Evolutionary conservation across 2,113 vertebrate genomes (phyloP).

Genomic region (Cryptomyrus ogoouensis): DNA sequence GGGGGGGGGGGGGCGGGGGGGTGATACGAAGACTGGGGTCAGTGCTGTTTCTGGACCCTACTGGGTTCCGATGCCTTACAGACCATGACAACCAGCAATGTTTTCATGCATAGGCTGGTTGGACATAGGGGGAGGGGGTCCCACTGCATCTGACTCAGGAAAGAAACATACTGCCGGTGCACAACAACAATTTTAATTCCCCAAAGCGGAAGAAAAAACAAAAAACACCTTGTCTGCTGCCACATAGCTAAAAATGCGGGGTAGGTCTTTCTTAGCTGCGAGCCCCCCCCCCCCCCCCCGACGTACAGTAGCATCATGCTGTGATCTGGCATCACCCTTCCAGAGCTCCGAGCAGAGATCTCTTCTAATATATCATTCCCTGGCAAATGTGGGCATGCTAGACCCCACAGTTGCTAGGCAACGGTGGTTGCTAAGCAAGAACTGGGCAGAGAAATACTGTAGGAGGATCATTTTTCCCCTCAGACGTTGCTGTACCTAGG

Average conservation of each 20-base stretch:
- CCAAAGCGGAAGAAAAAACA: not conserved
- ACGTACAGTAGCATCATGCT: not conserved
- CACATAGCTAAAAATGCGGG: not conserved
- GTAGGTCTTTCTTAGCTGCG: not conserved
- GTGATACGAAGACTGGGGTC: not conserved
- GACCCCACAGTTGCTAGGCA: slow-evolving; percentile 60
- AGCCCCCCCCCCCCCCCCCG: not conserved
- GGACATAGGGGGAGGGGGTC: not conserved
- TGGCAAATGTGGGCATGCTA: slow-evolving; percentile 39
- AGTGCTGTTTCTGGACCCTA: not conserved
- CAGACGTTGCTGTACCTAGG: not conserved
- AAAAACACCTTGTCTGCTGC: not conserved
- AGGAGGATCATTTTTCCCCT: slow-evolving; percentile 19
- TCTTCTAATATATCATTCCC: slow-evolving; percentile 32
- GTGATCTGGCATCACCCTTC: slow-evolving; percentile 5
- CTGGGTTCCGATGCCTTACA: not conserved
- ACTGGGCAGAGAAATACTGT: slow-evolving; percentile 28
- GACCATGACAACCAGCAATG: not conserved
- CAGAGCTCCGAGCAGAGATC: slow-evolving; percentile 9
- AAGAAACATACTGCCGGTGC: not conserved
- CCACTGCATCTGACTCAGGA: not conserved
- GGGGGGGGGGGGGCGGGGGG: slow-evolving; percentile 21
- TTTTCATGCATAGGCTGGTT: not conserved
- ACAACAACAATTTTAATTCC: not conserved
- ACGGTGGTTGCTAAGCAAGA: slow-evolving; percentile 60